Evolutionary conservation across 2,113 vertebrate species (phyloP).

Genomic region (Poicephalus meyeri): DNA sequence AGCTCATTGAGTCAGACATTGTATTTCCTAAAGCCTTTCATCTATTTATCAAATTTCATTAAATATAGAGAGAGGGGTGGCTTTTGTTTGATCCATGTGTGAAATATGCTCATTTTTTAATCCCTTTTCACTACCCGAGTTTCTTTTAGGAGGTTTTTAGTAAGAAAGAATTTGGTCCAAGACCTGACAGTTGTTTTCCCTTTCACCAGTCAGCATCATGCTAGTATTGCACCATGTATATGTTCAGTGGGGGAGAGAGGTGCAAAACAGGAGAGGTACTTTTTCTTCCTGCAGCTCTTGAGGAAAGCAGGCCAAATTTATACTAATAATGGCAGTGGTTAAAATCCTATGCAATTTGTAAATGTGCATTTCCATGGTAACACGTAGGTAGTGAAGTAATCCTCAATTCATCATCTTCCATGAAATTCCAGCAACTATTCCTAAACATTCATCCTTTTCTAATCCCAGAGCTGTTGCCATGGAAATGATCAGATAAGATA

Average conservation of each 20-base stretch:
- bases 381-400: conserved; percentile 74
- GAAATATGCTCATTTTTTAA: background rate
- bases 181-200: background rate
- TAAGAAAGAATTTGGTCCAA: background rate
- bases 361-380: conserved; percentile 79
- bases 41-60: background rate
- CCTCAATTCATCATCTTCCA: conserved; percentile 73
- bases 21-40: background rate
- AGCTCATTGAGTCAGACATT: background rate
- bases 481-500: conserved; percentile 82
- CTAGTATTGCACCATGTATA: rapidly evolving
- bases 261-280: background rate
- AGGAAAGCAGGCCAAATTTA: conserved; percentile 36
- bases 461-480: conserved; percentile 82
- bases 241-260: background rate
- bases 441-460: conserved; percentile 79
- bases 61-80: rapidly evolving
- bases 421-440: conserved; percentile 77
- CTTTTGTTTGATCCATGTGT: rapidly evolving
- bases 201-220: background rate
- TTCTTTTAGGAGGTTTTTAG: background rate
- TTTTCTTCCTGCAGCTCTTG: background rate
- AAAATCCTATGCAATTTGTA: conserved; percentile 74
- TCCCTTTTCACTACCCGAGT: background rate
- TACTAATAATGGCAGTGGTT: conserved; percentile 47